A percentile compares a stretch with the other conserved stretches of the same genome.
Conservation (phyloP, 37 sponge, comb jelly and placozoan species). For the Eunapius fragilis region DNA sequence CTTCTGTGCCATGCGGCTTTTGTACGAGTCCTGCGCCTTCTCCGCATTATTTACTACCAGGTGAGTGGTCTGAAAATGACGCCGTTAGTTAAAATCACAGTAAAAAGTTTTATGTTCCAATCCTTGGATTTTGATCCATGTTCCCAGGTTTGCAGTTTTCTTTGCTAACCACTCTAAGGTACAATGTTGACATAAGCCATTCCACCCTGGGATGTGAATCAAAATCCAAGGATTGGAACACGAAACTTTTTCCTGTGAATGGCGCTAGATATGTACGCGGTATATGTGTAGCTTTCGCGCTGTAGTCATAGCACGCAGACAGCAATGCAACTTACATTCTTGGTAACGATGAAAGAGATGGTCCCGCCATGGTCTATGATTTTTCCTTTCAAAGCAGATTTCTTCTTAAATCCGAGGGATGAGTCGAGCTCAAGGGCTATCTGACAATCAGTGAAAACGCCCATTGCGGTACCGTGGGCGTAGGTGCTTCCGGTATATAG, state of each 20-base stretch:
- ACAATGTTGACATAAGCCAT: no score
- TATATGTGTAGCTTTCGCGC: no score
- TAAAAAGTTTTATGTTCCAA: background rate
- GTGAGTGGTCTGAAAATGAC: conserved; percentile 61
- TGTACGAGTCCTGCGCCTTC: conserved; percentile 87
- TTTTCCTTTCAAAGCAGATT: conserved; percentile 67
- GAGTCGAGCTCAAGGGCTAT: conserved; percentile 86
- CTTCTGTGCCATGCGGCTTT: conserved; percentile 87
- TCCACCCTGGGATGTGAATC: no score
- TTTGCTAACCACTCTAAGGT: no score
- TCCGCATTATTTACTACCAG: conserved; percentile 86
- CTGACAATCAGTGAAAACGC: conserved; percentile 79
- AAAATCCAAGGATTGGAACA: no score
- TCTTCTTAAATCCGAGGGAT: conserved; percentile 74
- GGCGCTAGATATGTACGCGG: background rate
- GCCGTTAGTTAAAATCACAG: background rate
- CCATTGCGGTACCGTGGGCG: conserved; percentile 40
- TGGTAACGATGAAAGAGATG: conserved; percentile 91
- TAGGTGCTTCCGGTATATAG: no score
- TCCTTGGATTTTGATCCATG: no score
- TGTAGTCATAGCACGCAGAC: background rate
- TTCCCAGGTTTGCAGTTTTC: no score
- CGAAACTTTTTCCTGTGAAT: background rate
- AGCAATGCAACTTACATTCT: conserved; percentile 63
- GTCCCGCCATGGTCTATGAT: conserved; percentile 87